Conservation (phyloP, 2,113 vertebrate species). For the Sigmodon hispidus region DNA sequence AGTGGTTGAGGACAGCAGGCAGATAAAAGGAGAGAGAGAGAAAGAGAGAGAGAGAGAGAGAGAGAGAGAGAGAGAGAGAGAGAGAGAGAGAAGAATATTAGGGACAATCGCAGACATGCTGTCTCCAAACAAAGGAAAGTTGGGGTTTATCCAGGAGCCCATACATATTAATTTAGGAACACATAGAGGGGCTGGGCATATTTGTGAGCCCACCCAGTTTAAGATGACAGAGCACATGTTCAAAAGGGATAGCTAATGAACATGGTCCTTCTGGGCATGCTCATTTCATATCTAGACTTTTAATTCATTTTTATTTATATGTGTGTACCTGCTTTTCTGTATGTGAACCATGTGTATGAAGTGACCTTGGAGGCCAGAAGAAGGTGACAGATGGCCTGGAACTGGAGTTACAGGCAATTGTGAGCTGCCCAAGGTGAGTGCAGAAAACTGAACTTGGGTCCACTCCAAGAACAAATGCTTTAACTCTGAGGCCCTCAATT, state of each 20-base stretch:
- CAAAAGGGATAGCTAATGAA: background rate
- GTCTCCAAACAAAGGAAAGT: background rate
- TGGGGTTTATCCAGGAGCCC: background rate
- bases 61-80: background rate
- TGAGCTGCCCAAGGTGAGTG: background rate
- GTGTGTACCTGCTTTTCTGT: background rate
- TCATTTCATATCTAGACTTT: background rate
- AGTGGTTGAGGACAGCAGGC: background rate
- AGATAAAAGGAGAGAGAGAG: background rate
- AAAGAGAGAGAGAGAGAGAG: background rate
- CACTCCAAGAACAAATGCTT: background rate
- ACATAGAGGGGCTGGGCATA: fast-evolving
- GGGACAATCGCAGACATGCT: background rate
- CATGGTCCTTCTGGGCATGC: background rate
- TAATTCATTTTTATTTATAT: background rate
- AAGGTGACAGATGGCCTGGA: background rate
- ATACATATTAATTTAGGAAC: background rate
- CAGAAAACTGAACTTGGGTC: background rate
- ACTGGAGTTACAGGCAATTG: background rate
- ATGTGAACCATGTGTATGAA: background rate
- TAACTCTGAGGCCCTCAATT: background rate
- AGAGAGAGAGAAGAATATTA: background rate
- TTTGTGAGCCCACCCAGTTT: background rate
- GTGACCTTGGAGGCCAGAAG: background rate
- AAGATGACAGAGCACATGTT: background rate